A percentile compares a stretch with the other conserved stretches of the same genome.
Conservation (phyloP, 2,888 invertebrate genomes). For the Synanthedon vespiformis region DNA sequence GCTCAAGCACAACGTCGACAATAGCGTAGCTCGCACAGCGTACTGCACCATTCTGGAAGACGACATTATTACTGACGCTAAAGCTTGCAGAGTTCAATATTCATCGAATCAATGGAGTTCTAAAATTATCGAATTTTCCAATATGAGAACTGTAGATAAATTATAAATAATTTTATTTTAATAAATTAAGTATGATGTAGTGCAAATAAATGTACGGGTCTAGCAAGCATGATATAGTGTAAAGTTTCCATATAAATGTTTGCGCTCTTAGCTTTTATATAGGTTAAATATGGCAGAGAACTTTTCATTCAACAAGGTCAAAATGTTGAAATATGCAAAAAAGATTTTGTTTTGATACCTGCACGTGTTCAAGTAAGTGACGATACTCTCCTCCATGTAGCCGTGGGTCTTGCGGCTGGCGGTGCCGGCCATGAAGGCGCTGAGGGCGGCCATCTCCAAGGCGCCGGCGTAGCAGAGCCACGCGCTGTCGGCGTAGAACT, state of each 20-base stretch:
- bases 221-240: too few species aligned
- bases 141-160: too few species aligned
- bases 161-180: too few species aligned
- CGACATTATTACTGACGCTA: not conserved
- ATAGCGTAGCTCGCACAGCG: conserved; percentile 90
- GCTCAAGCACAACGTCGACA: conserved; percentile 90
- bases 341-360: conserved; percentile 60
- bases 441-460: conserved; percentile 94
- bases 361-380: conserved; percentile 91
- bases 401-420: conserved; percentile 82
- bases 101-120: too few species aligned
- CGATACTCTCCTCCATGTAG: conserved; percentile 96
- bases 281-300: too few species aligned
- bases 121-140: too few species aligned
- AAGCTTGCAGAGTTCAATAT: not conserved
- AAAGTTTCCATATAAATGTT: too few species aligned
- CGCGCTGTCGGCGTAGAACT: conserved; percentile 96
- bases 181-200: too few species aligned
- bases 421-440: conserved; percentile 90
- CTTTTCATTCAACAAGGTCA: too few species aligned
- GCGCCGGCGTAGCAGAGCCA: conserved; percentile 98
- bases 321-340: too few species aligned
- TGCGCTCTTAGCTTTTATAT: too few species aligned
- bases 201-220: too few species aligned
- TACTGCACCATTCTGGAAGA: conserved; percentile 84